These are phyloP conservation scores for Tetramorium alpestre DNA, from an alignment of 1,140 invertebrate species.

Conservation along the genomic window DNA sequence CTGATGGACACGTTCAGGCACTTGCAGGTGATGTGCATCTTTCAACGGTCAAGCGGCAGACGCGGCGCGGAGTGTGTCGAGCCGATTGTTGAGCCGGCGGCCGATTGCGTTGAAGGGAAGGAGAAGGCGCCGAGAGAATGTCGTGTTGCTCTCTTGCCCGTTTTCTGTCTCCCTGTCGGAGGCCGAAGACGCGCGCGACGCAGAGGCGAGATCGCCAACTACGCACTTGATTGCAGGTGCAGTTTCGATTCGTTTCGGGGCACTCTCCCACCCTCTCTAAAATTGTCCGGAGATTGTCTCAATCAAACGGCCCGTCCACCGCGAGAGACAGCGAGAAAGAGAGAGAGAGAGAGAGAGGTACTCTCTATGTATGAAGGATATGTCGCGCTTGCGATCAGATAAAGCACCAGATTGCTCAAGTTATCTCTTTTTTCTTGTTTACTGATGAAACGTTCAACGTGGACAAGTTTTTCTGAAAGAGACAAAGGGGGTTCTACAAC, in stretches of 20 bases:
- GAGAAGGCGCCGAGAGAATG: too few species aligned
- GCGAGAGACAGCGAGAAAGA: not conserved
- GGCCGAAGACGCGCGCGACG: not conserved
- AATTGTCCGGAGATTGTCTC: not conserved
- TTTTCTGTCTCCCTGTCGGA: not conserved
- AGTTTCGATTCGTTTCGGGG: not conserved
- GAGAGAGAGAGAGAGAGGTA: too few species aligned
- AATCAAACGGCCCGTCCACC: not conserved
- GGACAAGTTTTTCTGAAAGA: not conserved
- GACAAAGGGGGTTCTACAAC: too few species aligned
- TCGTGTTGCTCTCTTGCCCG: too few species aligned
- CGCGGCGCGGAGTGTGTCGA: not conserved
- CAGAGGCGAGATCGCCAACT: not conserved
- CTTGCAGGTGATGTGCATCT: constrained; percentile 83
- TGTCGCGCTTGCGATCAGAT: not conserved
- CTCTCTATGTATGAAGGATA: not conserved
- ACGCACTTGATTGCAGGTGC: not conserved
- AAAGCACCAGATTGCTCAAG: not conserved
- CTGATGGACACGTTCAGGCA: constrained; percentile 86
- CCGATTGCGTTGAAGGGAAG: too few species aligned
- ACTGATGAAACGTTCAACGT: not conserved
- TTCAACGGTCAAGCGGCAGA: constrained; percentile 4
- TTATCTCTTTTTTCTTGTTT: not conserved
- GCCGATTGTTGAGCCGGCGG: too few species aligned
- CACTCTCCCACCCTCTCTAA: not conserved